Base-by-base conservation (phyloP, 1,140 invertebrate species). In the Tetramorium simillimum region DNA sequence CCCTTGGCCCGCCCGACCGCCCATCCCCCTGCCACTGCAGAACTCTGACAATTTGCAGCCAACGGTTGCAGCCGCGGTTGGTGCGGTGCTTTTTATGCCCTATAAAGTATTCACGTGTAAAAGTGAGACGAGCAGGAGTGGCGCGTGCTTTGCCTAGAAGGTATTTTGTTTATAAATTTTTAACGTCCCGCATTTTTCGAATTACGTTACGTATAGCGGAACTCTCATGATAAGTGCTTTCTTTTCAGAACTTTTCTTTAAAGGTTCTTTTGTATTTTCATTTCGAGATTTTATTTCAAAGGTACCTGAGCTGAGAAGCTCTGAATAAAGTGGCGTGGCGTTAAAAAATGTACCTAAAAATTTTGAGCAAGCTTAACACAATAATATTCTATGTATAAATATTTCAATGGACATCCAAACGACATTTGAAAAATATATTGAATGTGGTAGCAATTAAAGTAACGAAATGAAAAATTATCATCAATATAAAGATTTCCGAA, bases 101-200 rank as follows among this genome's bases (percentile, higher is more conserved):
- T 56, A 58, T 81, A 43, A 81, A 70, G n/a, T 70, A 70, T 81
- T 81, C 51, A 78, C 58, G 18, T 21, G 24, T 46, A 70, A 70
- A 70, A 43, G 33, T 65, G 40, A 63, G 60, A 78, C 58, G 43
- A 78, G n/a, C n/a, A 46, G 40, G 46, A 81, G 46, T 24, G n/a
- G 60, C 77, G 16, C 46, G 33, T 69, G 53, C 18, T 16, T 21
- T 12, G 76, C 40, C 10, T 24, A 3, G 18, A 78, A 65, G 24
- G 18, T 65, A 46, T 65, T 78, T 46, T n/a, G 1, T 49, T 65
- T 63, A 10, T 78, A 65, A 65, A 78, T 78, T 65, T 46, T 63
- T 78, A 33, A 78, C 6, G 76, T 24, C 37, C 40, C 46, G 24
- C 18, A 78, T 78, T 63, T 65, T 60, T 37, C 21, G 2, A 18